Evolutionary conservation across 2,888 invertebrate species (phyloP).

Genomic region (Ormyrus pomaceus): DNA sequence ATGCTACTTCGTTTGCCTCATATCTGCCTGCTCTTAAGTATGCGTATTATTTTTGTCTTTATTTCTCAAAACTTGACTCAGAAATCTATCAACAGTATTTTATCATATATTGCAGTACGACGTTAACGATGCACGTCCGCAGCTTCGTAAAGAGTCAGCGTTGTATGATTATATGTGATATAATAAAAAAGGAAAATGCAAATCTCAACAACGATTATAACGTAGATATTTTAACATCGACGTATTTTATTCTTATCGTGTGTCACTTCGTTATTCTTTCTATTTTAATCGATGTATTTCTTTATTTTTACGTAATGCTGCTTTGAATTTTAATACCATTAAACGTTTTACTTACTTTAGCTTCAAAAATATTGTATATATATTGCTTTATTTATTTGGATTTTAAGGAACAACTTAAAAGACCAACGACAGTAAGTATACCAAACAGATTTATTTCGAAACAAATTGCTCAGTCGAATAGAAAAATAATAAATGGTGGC

Average conservation of each 20-base stretch:
- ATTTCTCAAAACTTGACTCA: constrained; percentile 31
- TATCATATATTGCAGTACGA: constrained; percentile 50
- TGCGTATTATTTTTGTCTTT: constrained; percentile 15
- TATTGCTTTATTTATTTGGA: no score
- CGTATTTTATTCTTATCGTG: constrained; percentile 45
- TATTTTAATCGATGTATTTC: constrained; percentile 42
- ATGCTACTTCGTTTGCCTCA: constrained; percentile 15
- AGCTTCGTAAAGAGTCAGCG: constrained; percentile 38
- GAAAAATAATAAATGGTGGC: no score
- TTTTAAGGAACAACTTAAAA: no score
- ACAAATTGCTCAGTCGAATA: no score
- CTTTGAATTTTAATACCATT: constrained; percentile 12
- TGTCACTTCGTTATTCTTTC: constrained; percentile 38
- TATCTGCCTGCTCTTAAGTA: constrained; percentile 1
- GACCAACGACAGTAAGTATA: no score
- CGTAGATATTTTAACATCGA: constrained; percentile 47
- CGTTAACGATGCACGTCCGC: constrained; percentile 49
- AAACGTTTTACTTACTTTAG: no score
- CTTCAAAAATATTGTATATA: no score
- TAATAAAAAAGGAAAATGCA: constrained; percentile 38
- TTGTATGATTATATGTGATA: constrained; percentile 36
- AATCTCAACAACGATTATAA: constrained; percentile 53
- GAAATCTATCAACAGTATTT: constrained; percentile 53
- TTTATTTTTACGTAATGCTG: constrained; percentile 41
- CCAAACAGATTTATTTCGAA: no score